Conservation (phyloP, 2,113 vertebrate genomes). For the Pygoscelis antarcticus region DNA sequence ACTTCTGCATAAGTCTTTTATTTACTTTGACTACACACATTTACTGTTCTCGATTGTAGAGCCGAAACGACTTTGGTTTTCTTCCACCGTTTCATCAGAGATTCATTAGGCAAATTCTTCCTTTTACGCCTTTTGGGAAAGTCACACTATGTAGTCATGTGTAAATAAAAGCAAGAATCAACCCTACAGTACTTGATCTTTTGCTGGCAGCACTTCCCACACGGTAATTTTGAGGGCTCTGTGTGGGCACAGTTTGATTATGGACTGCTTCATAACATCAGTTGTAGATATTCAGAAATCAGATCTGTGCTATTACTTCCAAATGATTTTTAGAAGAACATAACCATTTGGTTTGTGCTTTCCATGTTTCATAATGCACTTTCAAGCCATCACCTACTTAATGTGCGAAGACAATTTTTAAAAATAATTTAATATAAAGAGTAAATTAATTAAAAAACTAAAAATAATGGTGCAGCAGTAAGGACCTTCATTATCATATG, state of each 20-base stretch:
- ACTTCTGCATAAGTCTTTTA: neutral
- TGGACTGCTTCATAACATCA: neutral
- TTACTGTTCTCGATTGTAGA: neutral
- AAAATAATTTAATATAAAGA: conserved; percentile 29
- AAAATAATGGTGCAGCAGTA: conserved; percentile 34
- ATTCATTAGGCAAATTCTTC: neutral
- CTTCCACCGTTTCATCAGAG: neutral
- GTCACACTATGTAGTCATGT: neutral
- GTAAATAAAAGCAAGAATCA: conserved; percentile 51
- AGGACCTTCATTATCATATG: neutral
- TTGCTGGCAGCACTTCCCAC: conserved; percentile 36
- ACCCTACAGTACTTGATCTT: conserved; percentile 20
- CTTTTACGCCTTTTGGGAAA: conserved; percentile 9
- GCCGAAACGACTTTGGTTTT: neutral
- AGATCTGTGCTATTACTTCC: neutral
- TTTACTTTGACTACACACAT: neutral
- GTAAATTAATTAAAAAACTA: conserved; percentile 39
- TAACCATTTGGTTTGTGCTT: conserved; percentile 30
- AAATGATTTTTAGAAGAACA: neutral
- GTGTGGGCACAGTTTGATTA: conserved; percentile 44
- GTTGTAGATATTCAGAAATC: conserved; percentile 1
- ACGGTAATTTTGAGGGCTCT: neutral
- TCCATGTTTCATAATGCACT: neutral
- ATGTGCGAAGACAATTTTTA: conserved; percentile 8
- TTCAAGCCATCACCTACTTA: conserved; percentile 3